Conservation (phyloP, 2,113 vertebrate genomes). For the Marmota flaviventris region DNA sequence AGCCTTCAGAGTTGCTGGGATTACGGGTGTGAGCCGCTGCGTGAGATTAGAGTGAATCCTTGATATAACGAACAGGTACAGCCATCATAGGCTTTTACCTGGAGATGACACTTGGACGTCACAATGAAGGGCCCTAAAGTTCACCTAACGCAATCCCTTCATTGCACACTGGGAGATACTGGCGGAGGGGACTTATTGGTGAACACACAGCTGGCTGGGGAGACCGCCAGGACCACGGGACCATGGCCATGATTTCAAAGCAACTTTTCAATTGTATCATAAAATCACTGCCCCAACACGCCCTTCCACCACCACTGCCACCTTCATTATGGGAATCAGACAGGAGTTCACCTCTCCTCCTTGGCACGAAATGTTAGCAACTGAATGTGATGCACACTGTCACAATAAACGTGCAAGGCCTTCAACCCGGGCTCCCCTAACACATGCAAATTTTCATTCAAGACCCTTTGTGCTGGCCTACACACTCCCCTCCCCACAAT, state of each 20-base stretch:
- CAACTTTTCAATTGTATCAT: slow-evolving; percentile 42
- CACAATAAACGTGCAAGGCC: slow-evolving; percentile 58
- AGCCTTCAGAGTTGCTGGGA: no score
- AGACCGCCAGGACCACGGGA: neutral
- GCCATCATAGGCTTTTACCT: neutral
- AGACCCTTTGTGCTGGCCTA: slow-evolving; percentile 66
- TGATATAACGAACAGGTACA: neutral
- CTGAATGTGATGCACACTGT: neutral
- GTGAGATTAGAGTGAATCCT: neutral
- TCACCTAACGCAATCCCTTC: neutral
- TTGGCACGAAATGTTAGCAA: slow-evolving; percentile 56
- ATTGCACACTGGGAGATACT: neutral
- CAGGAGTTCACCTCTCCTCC: neutral
- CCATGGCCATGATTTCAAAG: slow-evolving; percentile 39
- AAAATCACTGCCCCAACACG: neutral
- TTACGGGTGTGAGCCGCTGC: no score
- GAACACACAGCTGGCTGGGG: neutral
- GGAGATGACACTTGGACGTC: neutral
- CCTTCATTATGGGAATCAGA: slow-evolving; percentile 63
- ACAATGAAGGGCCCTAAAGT: neutral
- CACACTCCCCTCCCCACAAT: slow-evolving; percentile 57
- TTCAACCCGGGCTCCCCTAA: slow-evolving; percentile 54
- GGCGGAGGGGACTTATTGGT: neutral
- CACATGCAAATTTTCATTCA: slow-evolving; percentile 73
- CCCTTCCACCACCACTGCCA: slow-evolving; percentile 29